A percentile compares a stretch with the other conserved stretches of the same genome.
These are phyloP conservation scores for Atractosteus spatula DNA, from an alignment of 2,113 vertebrate species.

Conservation along the genomic window DNA sequence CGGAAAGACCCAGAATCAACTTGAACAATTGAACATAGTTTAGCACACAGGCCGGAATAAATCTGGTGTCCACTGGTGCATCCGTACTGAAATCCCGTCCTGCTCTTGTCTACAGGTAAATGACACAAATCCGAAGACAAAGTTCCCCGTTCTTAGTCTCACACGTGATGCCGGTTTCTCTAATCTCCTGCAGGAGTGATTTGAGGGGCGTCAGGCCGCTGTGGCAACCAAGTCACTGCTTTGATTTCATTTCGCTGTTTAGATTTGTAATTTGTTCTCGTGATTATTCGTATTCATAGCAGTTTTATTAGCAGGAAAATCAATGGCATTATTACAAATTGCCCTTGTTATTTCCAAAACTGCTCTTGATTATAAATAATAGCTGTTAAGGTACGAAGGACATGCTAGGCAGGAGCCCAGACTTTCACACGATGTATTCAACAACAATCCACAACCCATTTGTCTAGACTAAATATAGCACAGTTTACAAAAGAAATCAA, in stretches of 20 bases:
- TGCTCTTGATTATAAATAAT: slow-evolving; percentile 85
- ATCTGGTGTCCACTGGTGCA: slow-evolving; percentile 38
- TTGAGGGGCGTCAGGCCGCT: neutral
- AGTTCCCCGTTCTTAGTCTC: neutral
- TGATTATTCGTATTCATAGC: slow-evolving; percentile 30
- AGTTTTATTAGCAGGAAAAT: slow-evolving; percentile 68
- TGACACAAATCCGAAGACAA: slow-evolving; percentile 4
- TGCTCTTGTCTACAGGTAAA: slow-evolving; percentile 43
- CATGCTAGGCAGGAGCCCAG: slow-evolving; percentile 54
- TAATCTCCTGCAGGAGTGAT: slow-evolving; percentile 33
- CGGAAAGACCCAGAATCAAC: slow-evolving; percentile 23
- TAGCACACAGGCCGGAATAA: slow-evolving; percentile 34
- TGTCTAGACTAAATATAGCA: slow-evolving; percentile 90
- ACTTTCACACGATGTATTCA: slow-evolving; percentile 75
- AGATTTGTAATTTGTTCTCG: slow-evolving; percentile 31
- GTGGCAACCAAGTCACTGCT: too few relatives aligned
- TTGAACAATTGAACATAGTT: slow-evolving; percentile 39
- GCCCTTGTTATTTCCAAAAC: slow-evolving; percentile 76
- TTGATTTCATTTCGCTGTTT: neutral
- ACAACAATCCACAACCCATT: slow-evolving; percentile 85
- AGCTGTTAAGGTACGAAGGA: slow-evolving; percentile 70
- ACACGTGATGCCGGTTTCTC: slow-evolving; percentile 28
- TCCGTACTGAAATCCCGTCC: slow-evolving; percentile 49
- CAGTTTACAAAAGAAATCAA: slow-evolving; percentile 86
- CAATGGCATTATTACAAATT: slow-evolving; percentile 75